Evolutionary conservation across 2,113 vertebrate genomes (phyloP), one percentile per base, ranked within the genome.

Genomic region (Benitochromis conjunctus): DNA sequence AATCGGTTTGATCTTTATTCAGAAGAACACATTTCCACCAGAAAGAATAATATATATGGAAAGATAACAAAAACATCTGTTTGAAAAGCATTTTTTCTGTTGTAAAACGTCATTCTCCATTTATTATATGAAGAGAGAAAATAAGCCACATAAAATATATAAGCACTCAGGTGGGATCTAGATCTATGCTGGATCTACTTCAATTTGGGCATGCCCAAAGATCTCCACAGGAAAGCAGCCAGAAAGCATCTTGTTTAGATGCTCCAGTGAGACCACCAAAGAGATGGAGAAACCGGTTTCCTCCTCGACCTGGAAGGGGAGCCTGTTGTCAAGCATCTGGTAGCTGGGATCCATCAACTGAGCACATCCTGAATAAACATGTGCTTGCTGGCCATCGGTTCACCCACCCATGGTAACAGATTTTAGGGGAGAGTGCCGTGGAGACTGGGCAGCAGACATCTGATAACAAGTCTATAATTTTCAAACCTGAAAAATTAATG

Each of bases 231-330:
- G 12, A 41, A 69, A 41, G 36, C n/a, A 66, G 36, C 36, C 62
- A 66, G 12, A 41, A 66, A 43, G n/a, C 64, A 69, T 69, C 4
- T 41, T 43, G 64, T 41, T 66, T 66, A 66, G 34, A 66, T 66
- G 62, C 11, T 38, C 11, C 9, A 62, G n/a, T 64, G 60, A 41
- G 3, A 21, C 62, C 62, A 69, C 36, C 36, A 24, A 29, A 57
- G 31, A 64, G 60, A 64, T 7, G 31, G 31, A 38, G n/a, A 69
- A 66, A 36, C 0, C 0, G 36, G 36, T 41, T 38, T 38, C 11
- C 34, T 64, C 10, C 62, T 66, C 19, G 36, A 24, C 11, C 62
- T 69, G 62, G 12, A 41, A 9, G 21, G 0, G 13, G 43, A 69
- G 62, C 36, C 12, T 41, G 11, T 43, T 41, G n/a, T 41, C 36